Evolutionary conservation across 2,797 vertebrate species (phyloP).

Genomic region (Rhynchonycteris naso): DNA sequence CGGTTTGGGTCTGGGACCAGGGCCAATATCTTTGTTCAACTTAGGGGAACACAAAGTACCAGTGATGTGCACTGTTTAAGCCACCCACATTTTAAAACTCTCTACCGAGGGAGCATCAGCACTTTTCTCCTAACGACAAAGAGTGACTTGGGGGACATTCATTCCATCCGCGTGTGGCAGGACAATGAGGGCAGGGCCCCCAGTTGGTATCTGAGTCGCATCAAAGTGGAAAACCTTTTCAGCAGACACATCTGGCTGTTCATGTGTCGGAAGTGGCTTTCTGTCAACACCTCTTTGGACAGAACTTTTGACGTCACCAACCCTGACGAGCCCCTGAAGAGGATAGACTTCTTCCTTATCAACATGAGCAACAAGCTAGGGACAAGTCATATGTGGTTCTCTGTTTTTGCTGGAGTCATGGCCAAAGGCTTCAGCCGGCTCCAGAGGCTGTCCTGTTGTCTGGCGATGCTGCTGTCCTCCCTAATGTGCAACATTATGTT

Average conservation of each 20-base stretch:
- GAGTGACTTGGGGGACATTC: slow-evolving; percentile 82
- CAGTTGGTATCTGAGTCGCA: slow-evolving; percentile 85
- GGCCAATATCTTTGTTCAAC: slow-evolving; percentile 83
- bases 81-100: slow-evolving; percentile 68
- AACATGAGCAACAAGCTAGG: slow-evolving; percentile 42
- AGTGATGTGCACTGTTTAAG: slow-evolving; percentile 80
- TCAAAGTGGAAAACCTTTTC: slow-evolving; percentile 83
- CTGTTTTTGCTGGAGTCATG: slow-evolving; percentile 65
- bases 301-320: slow-evolving; percentile 70
- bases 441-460: slow-evolving; percentile 83
- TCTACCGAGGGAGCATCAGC: slow-evolving; percentile 76
- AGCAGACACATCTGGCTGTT: slow-evolving; percentile 83
- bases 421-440: slow-evolving; percentile 77
- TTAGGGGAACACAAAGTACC: slow-evolving; percentile 46
- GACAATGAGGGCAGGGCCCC: slow-evolving; percentile 72
- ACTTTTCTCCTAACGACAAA: slow-evolving; percentile 83
- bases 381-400: slow-evolving; percentile 82
- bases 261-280: slow-evolving; percentile 85
- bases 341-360: slow-evolving; percentile 82
- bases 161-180: slow-evolving; percentile 83
- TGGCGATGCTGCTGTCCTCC: slow-evolving; percentile 79
- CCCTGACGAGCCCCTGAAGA: slow-evolving; percentile 61
- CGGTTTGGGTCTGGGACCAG: slow-evolving; percentile 80
- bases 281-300: slow-evolving; percentile 64
- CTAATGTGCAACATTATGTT: slow-evolving; percentile 84